A percentile compares a stretch with the other conserved stretches of the same genome.
phyloP scores from a whole-genome alignment of 2,888 invertebrate species.

The Ophraella communa region DNA sequence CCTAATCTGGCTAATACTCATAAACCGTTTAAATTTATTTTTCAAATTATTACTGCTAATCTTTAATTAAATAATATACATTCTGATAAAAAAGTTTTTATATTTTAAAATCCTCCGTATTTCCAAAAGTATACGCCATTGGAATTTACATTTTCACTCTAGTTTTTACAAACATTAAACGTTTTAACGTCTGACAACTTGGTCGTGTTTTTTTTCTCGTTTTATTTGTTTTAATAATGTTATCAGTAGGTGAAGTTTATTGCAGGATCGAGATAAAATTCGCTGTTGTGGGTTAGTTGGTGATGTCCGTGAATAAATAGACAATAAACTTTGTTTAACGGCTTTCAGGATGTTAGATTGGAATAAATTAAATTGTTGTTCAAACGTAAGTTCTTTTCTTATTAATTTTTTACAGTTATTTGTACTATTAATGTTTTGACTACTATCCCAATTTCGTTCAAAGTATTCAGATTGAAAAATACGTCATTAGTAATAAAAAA shows the following conservation, averaged over 20 bases:
- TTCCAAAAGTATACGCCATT: not conserved
- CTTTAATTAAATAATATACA: too few relatives aligned
- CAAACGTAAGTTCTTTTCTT: not conserved
- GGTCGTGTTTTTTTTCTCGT: not conserved
- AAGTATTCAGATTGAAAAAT: too few relatives aligned
- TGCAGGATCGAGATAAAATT: conserved; percentile 5
- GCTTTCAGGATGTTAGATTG: not conserved
- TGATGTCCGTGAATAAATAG: not conserved
- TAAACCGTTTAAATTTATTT: too few relatives aligned
- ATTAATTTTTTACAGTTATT: too few relatives aligned
- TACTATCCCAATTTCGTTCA: too few relatives aligned
- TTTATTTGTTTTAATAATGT: conserved; percentile 4
- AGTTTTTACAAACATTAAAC: not conserved
- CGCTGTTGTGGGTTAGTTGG: not conserved
- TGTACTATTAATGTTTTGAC: too few relatives aligned
- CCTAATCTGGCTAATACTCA: too few relatives aligned
- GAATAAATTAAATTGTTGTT: not conserved
- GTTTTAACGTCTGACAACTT: not conserved
- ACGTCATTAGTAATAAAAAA: too few relatives aligned
- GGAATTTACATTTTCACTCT: not conserved
- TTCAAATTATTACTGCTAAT: too few relatives aligned
- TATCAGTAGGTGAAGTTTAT: not conserved
- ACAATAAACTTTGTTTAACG: not conserved
- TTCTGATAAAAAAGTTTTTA: not conserved
- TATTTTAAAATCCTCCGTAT: not conserved